A percentile compares a stretch with the other conserved stretches of the same genome.
Conservation (phyloP, 2,797 vertebrate genomes). For the Perodicticus potto region DNA sequence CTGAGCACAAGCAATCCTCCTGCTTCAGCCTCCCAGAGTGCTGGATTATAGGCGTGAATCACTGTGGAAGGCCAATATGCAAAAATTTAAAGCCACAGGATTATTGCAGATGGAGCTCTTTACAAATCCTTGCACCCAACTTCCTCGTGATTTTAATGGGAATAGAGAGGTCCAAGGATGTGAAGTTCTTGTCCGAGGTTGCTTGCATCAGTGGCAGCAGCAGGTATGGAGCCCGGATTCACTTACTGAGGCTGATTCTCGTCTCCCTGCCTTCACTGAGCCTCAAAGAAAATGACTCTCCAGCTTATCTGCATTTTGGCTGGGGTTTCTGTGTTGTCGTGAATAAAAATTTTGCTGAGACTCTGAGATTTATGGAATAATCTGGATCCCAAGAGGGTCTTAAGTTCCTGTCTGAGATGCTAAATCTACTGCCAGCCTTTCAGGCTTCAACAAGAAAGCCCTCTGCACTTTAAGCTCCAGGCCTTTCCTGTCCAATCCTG, state of each 20-base stretch:
- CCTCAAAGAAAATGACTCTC: neutral
- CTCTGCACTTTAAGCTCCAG: neutral
- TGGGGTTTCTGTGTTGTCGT: fast-evolving
- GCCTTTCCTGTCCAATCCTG: neutral
- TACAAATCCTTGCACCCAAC: fast-evolving
- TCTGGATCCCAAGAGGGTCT: neutral
- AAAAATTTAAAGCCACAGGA: neutral
- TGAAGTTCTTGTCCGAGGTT: neutral
- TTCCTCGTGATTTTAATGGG: neutral
- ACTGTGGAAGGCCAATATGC: too few species aligned
- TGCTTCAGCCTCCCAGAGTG: too few species aligned
- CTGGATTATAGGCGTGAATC: too few species aligned
- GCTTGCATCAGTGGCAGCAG: neutral
- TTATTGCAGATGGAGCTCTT: too few species aligned
- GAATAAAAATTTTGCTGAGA: neutral
- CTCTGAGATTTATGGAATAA: neutral
- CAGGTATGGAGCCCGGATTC: neutral
- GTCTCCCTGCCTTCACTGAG: neutral
- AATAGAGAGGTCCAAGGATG: neutral
- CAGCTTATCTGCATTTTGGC: neutral
- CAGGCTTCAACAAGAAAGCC: neutral
- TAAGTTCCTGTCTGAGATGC: neutral
- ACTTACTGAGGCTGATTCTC: neutral
- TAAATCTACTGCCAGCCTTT: neutral
- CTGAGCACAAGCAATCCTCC: too few species aligned